Base-by-base conservation (phyloP, 1,140 invertebrate genomes). In the Chironomus striatipennis region DNA sequence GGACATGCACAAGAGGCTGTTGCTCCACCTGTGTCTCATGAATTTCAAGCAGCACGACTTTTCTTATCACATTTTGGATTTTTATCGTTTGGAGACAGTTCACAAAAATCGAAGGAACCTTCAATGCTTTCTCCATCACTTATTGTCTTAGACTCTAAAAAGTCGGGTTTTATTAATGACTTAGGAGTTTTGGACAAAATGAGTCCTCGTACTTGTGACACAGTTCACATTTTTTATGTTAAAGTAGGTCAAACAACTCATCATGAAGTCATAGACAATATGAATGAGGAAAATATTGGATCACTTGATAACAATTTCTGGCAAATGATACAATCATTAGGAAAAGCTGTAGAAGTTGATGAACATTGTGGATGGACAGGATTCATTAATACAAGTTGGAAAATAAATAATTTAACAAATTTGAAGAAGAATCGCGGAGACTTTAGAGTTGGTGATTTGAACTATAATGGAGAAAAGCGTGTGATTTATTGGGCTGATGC, bases 401-500 rank as follows among this genome's bases (percentile, higher is more conserved):
- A 83, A n/a, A 77, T 84, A 18, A 85, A 57, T 57, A 57, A 83
- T 24, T 77, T 79, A 5, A 76, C 81, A 73, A 17, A 79, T 15
- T 78, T 77, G 21, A 77, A 81, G 64, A 77, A 78, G 57, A 77
- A 76, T 79, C 81, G 81, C 79, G 78, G 79, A 77, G 73, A 76
- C 73, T 47, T 73, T 77, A 87, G 87, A 75, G 86, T 15, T 8
- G 24, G 42, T 17, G 79, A 80, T 20, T 73, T 77, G 0, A 79
- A 77, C 75, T 81, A 78, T 65, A 80, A 80, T 77, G 91, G 90
- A 0, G 85, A 87, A 17, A 86, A 87, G 67, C 86, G 89, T 77
- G 90, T 96, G 1, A 82, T 99, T 3, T 98, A 98, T 84, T 99
- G 96, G 96, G 92, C 95, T n/a, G 97, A 99, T 83, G 91, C 94